Conservation (phyloP, 2,797 vertebrate species). For the Aldrovandia affinis region DNA sequence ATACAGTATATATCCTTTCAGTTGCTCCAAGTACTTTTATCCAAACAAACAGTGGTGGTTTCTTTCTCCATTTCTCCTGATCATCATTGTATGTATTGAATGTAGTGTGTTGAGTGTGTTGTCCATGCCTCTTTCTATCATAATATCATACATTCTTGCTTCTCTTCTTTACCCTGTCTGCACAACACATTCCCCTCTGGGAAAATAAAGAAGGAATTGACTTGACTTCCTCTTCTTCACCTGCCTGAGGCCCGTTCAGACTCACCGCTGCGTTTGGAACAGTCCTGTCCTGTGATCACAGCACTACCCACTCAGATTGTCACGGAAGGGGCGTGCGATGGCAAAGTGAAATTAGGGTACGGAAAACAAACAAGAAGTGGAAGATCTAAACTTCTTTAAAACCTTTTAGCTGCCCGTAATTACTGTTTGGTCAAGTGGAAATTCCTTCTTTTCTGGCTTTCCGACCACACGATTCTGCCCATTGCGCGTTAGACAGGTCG, state of each 20-base stretch:
- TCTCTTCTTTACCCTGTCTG: too few relatives aligned
- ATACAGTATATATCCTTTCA: too few relatives aligned
- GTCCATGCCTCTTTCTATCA: too few relatives aligned
- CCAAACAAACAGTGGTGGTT: too few relatives aligned
- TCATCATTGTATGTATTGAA: too few relatives aligned
- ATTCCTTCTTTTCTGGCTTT: constrained; percentile 43
- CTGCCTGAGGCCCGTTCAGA: neutral
- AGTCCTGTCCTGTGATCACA: constrained; percentile 38
- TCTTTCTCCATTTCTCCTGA: too few relatives aligned
- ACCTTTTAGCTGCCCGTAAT: constrained; percentile 41
- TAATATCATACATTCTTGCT: too few relatives aligned
- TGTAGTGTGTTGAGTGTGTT: too few relatives aligned
- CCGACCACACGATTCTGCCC: constrained; percentile 43
- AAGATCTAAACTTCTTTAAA: constrained; percentile 31
- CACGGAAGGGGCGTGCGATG: constrained; percentile 6
- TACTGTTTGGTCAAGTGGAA: constrained; percentile 42
- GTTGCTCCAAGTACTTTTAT: too few relatives aligned
- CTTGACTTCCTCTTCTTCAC: too few relatives aligned
- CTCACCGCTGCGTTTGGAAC: neutral
- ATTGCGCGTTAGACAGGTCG: constrained; percentile 33
- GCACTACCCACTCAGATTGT: neutral
- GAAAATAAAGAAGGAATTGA: too few relatives aligned
- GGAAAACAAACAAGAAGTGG: constrained; percentile 22
- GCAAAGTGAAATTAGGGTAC: constrained; percentile 35
- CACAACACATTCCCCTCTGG: too few relatives aligned